Percentiles rank a stretch among this genome's conserved stretches.
Evolutionary conservation across 2,113 vertebrate species (phyloP).

Genomic region (chimpanzee (Pan troglodytes)): NHGRI_mPanTro3-v2.1_pri NC_072398.2:192972001-192972500

Average conservation of each 20-base stretch:
- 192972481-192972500: constrained; percentile 18
- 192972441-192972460: constrained; percentile 14
- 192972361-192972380: constrained; percentile 14
- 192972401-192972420: neutral
- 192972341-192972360: constrained; percentile 41
- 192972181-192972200: constrained; percentile 92
- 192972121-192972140: neutral
- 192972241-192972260: constrained; percentile 94
- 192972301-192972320: neutral
- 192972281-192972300: neutral
- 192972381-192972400: constrained; percentile 5
- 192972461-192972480: neutral
- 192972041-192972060: constrained; percentile 90
- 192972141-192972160: neutral
- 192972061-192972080: constrained; percentile 88
- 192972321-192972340: neutral
- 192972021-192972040: constrained; percentile 91
- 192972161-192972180: constrained; percentile 87
- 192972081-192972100: constrained; percentile 37
- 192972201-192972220: constrained; percentile 89
- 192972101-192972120: neutral
- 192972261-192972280: constrained; percentile 91
- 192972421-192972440: neutral
- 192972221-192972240: constrained; percentile 94
- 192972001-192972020: constrained; percentile 93